Evolutionary conservation across 2,888 invertebrate species (phyloP), one percentile per base, ranked within the genome.

Genomic region (Pollenia labialis): DNA sequence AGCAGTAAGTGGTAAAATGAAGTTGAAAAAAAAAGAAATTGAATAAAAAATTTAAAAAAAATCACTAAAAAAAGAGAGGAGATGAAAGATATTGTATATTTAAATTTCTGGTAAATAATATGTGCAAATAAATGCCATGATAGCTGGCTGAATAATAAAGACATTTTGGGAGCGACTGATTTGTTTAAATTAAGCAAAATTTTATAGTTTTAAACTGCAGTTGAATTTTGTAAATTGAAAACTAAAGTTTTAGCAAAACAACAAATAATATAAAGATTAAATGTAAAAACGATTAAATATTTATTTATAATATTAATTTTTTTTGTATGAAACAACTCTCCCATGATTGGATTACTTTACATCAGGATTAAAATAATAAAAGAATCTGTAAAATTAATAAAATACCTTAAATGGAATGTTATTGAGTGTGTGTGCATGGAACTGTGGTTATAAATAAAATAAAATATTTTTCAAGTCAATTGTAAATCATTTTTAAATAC

Each of bases 401-500:
- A 64, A 46, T 76, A 50, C 9, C 12, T 44, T 9, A 60, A 32
- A 32, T 11, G n/a, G 16, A n/a, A 11, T 18, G 42, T 32, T 32
- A 32, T 1, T 54, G 46, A 64, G 18, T 44, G 42, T 50, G 6
- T 56, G 32, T 50, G n/a, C 42, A 11, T 10, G 18, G 8, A 16
- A 40, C 16, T 48, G 23, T 56, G 32, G 0, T 6, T 32, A 40
- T 48, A 71, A 62, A 71, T 64, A 62, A 72, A 62, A 72, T 12
- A 18, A 11, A 54, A 14, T 14, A 54, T 74, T 56, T 82, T 79
- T 48, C 4, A 68, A 77, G 75, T 83, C 76, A 56, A 56, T 71
- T 77, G 62, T 77, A 83, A 83, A 83, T 71, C 76, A 83, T 77
- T 83, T 77, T 42, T 42, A 82, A 76, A 71, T 71, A 64, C 42